Base-by-base conservation (phyloP, 2,888 invertebrate genomes). In the Liopterus haemorrhoidalis region DNA sequence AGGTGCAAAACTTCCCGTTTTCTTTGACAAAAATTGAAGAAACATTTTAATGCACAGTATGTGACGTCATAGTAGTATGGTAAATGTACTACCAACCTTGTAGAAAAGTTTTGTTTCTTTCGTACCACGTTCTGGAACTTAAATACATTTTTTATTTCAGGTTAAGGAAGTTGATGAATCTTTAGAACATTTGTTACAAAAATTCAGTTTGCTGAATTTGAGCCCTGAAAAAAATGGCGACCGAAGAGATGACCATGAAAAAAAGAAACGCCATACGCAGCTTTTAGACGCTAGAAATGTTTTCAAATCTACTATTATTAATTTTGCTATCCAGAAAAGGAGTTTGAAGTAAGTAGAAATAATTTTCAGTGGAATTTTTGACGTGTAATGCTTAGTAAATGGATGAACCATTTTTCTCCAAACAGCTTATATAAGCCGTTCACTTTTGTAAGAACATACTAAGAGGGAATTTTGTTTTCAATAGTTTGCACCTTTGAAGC, bases 181-280 rank as follows among this genome's bases (percentile, higher is more conserved):
- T 28, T 52, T 78, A 9, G 75, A 77, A 48, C 68, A 73, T 25
- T 58, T 78, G 0, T 56, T 78, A 11, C 69, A 74, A 53, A 78
- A 77, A 56, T 78, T 78, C 49, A 75, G 75, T 69, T 69, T 75
- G 33, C 57, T 78, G 1, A 72, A 76, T 52, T 74, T 78, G 5
- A 71, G 68, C 28, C 70, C 72, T 4, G 20, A 46, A 27, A 1
- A 64, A 54, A 48, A 63, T 59, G 22, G 62, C 59, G 1, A 48
- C 31, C 44, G 63, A 58, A 36, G 41, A 30, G 43, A 37, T 9
- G 51, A 46, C 18, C 30, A n/a, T 2, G 51, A 46, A 35, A 54
- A 52, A 27, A n/a, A n/a, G n/a, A 54, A 57, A 18, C 44, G 54
- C 33, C 51, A 42, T 3, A 58, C 51, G 53, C 55, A 59, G 18